phyloP scores from a whole-genome alignment of 2,888 invertebrate species.

The Drosophila maculinotata region DNA sequence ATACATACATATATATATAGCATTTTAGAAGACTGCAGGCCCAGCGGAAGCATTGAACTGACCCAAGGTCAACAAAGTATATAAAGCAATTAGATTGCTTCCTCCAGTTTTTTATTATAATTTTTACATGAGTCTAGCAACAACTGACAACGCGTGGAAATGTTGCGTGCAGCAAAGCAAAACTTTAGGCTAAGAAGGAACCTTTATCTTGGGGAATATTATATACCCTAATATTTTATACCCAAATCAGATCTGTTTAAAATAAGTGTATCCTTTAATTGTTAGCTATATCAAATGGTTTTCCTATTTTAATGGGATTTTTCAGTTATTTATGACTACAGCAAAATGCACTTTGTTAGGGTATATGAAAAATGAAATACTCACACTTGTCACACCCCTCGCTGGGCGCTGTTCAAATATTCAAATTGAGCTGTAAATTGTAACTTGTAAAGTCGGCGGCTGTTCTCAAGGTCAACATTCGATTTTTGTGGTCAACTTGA shows the following conservation, averaged over 20 bases:
- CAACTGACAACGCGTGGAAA: constrained; percentile 34
- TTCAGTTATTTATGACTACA: background rate
- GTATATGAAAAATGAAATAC: constrained; percentile 9
- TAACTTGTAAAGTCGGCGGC: constrained; percentile 64
- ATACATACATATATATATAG: background rate
- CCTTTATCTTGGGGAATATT: background rate
- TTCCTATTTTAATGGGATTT: background rate
- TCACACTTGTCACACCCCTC: constrained; percentile 45
- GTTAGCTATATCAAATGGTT: too few relatives aligned
- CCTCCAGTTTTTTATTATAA: background rate
- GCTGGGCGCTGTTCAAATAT: constrained; percentile 64
- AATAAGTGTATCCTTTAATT: too few relatives aligned
- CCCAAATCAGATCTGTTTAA: too few relatives aligned
- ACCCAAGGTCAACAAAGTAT: constrained; percentile 27
- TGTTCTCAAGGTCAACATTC: constrained; percentile 67
- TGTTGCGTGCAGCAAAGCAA: constrained; percentile 34
- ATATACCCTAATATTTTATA: constrained; percentile 16
- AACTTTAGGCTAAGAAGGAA: background rate
- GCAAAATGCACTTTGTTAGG: background rate
- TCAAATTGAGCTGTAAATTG: constrained; percentile 75
- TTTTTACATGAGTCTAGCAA: constrained; percentile 36
- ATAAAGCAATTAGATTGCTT: constrained; percentile 11
- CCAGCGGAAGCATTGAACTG: constrained; percentile 45
- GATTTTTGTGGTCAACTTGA: constrained; percentile 52
- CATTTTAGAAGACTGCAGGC: constrained; percentile 36